Conservation (phyloP, 2,113 vertebrate genomes). For the Cnemophilus loriae region DNA sequence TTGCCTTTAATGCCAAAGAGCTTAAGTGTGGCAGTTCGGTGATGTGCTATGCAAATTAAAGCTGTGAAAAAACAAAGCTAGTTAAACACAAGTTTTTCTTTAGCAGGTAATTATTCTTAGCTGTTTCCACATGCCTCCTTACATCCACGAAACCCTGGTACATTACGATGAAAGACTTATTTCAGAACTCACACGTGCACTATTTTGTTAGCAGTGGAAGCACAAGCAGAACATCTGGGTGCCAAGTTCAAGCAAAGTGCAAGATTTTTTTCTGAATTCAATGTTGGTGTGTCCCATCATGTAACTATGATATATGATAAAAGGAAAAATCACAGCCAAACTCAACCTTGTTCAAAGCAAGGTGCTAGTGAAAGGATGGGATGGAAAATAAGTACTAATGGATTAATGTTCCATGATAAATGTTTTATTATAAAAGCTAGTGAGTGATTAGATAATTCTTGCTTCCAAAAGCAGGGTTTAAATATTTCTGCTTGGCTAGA, state of each 20-base stretch:
- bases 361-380: conserved; percentile 73
- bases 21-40: conserved; percentile 43
- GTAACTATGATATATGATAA: conserved; percentile 79
- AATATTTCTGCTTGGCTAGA: conserved; percentile 70
- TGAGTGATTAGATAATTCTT: conserved; percentile 80
- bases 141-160: neutral
- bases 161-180: conserved; percentile 50
- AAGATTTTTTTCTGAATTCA: conserved; percentile 57
- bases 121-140: conserved; percentile 40
- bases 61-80: conserved; percentile 48
- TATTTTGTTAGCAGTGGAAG: conserved; percentile 54
- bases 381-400: conserved; percentile 75
- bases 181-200: conserved; percentile 50
- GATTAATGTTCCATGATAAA: conserved; percentile 76
- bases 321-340: conserved; percentile 70
- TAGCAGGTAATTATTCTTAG: conserved; percentile 41
- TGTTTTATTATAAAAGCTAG: conserved; percentile 74
- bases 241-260: conserved; percentile 81
- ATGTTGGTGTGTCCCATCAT: conserved; percentile 66
- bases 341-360: conserved; percentile 71
- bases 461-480: conserved; percentile 75
- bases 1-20: conserved; percentile 35
- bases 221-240: conserved; percentile 60
- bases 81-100: conserved; percentile 45
- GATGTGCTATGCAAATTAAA: conserved; percentile 62